phyloP scores from a whole-genome alignment of 2,888 invertebrate species.

The Rotaria socialis region DNA sequence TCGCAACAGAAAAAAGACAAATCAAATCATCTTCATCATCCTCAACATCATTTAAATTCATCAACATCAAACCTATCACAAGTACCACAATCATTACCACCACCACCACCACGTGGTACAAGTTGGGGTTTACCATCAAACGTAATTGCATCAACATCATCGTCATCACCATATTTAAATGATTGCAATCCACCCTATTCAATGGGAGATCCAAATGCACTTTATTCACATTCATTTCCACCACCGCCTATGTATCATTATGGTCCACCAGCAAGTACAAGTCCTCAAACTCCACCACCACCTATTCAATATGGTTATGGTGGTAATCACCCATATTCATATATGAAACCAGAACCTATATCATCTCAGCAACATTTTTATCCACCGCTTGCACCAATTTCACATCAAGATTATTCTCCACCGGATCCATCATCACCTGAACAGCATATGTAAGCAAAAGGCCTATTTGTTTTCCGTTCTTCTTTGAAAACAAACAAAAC shows the following conservation, averaged over 20 bases:
- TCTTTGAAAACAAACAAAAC: background rate
- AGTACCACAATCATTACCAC: background rate
- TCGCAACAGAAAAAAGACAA: background rate
- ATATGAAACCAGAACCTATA: background rate
- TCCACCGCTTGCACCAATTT: background rate
- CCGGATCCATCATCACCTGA: conserved; percentile 20
- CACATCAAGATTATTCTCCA: conserved; percentile 21
- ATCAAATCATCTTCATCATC: background rate
- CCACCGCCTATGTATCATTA: conserved; percentile 3
- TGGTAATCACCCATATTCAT: background rate
- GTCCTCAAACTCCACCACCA: conserved; percentile 23
- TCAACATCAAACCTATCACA: background rate
- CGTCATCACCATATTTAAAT: background rate
- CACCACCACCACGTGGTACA: background rate
- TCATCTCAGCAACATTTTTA: conserved; percentile 12
- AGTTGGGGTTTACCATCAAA: background rate
- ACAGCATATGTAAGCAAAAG: conserved; percentile 2
- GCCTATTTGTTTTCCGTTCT: background rate
- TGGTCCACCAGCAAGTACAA: conserved; percentile 32
- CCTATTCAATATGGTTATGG: conserved; percentile 7
- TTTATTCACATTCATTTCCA: background rate
- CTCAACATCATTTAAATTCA: background rate
- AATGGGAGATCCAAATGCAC: conserved; percentile 14
- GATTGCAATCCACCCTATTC: conserved; percentile 23
- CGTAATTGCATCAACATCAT: background rate